Conservation (phyloP, 1,140 invertebrate species). For the Drosophila bocki region DNA sequence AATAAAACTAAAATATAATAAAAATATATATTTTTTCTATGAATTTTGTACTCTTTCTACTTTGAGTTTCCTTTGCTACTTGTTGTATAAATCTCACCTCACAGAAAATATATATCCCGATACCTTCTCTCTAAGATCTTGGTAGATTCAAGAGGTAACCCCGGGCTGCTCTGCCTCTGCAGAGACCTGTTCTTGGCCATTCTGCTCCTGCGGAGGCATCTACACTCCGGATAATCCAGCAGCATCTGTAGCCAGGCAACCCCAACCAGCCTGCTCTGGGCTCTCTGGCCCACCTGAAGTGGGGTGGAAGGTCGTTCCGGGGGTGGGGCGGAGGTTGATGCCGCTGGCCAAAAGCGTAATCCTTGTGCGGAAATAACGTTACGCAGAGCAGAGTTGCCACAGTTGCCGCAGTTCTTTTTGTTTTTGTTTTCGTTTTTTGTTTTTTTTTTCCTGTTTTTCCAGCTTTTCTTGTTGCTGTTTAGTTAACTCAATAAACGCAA, state of each 20-base stretch:
- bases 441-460: constrained; percentile 21
- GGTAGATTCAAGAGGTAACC: not conserved
- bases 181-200: not conserved
- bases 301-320: constrained; percentile 13
- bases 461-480: constrained; percentile 62
- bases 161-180: not conserved
- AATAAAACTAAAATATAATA: too few species aligned
- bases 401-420: constrained; percentile 28
- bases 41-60: too few species aligned
- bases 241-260: constrained; percentile 27
- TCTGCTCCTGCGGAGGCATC: constrained; percentile 6
- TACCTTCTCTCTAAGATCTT: not conserved
- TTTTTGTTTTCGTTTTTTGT: constrained; percentile 21
- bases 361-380: constrained; percentile 74
- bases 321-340: constrained; percentile 7
- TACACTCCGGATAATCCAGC: constrained; percentile 22
- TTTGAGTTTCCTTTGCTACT: too few species aligned
- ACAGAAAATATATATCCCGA: not conserved
- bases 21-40: too few species aligned
- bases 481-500: constrained; percentile 82
- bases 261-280: too few species aligned
- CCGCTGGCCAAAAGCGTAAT: constrained; percentile 74
- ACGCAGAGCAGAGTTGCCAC: constrained; percentile 47
- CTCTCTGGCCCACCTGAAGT: constrained; percentile 19
- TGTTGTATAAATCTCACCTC: not conserved